Percentiles rank a stretch among this genome's conserved stretches.
phyloP scores from a whole-genome alignment of 2,797 vertebrate genomes.

The Clarias pachynema region DNA sequence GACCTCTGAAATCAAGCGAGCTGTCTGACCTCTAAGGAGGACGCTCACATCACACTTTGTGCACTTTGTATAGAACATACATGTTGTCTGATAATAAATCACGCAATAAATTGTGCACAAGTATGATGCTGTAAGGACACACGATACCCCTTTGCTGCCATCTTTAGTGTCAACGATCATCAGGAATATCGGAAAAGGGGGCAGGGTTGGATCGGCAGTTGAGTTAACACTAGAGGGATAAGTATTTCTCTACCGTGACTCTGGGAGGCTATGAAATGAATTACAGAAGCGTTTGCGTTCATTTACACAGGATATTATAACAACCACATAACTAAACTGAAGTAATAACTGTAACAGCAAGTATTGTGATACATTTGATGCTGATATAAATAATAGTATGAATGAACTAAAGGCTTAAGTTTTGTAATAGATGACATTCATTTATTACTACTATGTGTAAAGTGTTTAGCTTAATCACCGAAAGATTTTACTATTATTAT shows the following conservation, averaged over 20 bases:
- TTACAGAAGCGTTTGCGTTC: neutral
- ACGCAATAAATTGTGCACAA: slow-evolving; percentile 44
- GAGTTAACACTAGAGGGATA: neutral
- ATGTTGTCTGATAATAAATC: slow-evolving; percentile 31
- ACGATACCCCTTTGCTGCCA: slow-evolving; percentile 11
- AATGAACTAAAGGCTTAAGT: neutral
- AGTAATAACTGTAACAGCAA: neutral
- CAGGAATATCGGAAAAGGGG: neutral
- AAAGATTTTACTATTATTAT: neutral
- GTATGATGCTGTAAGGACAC: slow-evolving; percentile 16
- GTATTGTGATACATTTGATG: neutral
- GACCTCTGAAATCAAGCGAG: neutral
- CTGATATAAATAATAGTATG: neutral
- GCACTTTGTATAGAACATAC: neutral
- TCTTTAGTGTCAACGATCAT: neutral
- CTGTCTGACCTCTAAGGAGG: slow-evolving; percentile 50
- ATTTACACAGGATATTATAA: neutral
- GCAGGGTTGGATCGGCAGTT: neutral
- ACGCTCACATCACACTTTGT: slow-evolving; percentile 23
- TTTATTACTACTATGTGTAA: neutral
- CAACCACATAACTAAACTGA: neutral
- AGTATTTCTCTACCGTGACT: neutral
- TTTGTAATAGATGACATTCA: neutral
- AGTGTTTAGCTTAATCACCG: neutral
- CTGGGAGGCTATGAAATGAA: neutral